Evolutionary conservation across 2,888 invertebrate species (phyloP).

Genomic region (Scaptomyza caliginosa): DNA sequence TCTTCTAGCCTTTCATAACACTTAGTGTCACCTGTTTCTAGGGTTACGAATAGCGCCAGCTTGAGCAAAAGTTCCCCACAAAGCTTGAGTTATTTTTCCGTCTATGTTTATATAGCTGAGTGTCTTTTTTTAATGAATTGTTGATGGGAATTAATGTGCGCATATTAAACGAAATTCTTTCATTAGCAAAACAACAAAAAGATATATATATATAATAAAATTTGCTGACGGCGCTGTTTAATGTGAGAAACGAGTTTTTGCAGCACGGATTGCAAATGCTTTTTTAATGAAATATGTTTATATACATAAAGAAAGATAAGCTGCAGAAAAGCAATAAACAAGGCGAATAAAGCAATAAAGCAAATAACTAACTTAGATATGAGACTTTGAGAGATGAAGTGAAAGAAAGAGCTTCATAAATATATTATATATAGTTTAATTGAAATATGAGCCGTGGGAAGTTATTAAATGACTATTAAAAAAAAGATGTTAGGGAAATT

Average conservation of each 20-base stretch:
- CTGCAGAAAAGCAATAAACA: slow-evolving; percentile 34
- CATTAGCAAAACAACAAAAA: slow-evolving; percentile 60
- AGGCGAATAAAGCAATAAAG: slow-evolving; percentile 32
- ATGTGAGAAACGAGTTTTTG: slow-evolving; percentile 71
- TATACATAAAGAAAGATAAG: slow-evolving; percentile 67
- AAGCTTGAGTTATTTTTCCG: slow-evolving; percentile 11
- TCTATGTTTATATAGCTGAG: slow-evolving; percentile 38
- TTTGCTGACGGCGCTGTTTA: slow-evolving; percentile 67
- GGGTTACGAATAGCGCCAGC: slow-evolving; percentile 28
- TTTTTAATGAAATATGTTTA: slow-evolving; percentile 66
- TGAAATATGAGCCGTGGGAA: slow-evolving; percentile 28
- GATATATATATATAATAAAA: slow-evolving; percentile 22
- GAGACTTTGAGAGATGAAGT: not conserved
- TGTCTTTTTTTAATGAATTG: slow-evolving; percentile 69
- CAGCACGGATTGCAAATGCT: slow-evolving; percentile 68
- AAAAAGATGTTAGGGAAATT: not conserved
- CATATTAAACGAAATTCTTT: slow-evolving; percentile 76
- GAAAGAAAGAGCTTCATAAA: not conserved
- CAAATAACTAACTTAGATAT: slow-evolving; percentile 33
- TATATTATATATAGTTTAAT: slow-evolving; percentile 17
- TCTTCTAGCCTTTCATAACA: slow-evolving; percentile 7
- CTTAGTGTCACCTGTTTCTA: slow-evolving; percentile 49
- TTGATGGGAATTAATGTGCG: slow-evolving; percentile 77
- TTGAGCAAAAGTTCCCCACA: slow-evolving; percentile 15
- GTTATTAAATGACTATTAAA: slow-evolving; percentile 9